Percentiles rank a stretch among this genome's conserved stretches.
Conservation (phyloP, 2,113 vertebrate species). For the Crotalus tigris region DNA sequence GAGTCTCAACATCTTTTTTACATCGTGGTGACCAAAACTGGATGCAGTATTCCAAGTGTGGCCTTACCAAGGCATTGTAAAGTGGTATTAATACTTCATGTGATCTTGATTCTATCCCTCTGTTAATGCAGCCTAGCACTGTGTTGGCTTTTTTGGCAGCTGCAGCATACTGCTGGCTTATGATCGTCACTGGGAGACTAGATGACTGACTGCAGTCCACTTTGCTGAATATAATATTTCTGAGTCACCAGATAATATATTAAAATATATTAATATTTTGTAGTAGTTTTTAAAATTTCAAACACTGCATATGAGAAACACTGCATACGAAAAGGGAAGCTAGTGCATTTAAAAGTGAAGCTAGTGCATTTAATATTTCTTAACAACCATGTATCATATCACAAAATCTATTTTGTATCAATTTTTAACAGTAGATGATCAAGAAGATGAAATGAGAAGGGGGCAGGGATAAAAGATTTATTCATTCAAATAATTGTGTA, state of each 20-base stretch:
- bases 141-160: no score
- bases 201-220: not conserved
- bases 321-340: not conserved
- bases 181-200: not conserved
- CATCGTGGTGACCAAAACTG: no score
- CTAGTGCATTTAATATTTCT: not conserved
- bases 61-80: no score
- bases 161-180: not conserved
- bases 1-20: no score
- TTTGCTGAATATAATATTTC: constrained; percentile 17
- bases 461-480: not conserved
- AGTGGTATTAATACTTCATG: no score
- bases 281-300: not conserved
- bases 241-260: not conserved
- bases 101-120: no score
- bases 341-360: not conserved
- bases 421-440: not conserved
- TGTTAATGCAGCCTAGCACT: no score
- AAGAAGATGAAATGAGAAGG: not conserved
- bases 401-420: not conserved
- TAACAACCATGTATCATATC: not conserved
- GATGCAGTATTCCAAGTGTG: no score
- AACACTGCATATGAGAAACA: not conserved
- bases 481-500: not conserved
- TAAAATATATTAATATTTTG: not conserved